Evolutionary conservation across 2,888 invertebrate species (phyloP).

Genomic region (Emmelina monodactyla): DNA sequence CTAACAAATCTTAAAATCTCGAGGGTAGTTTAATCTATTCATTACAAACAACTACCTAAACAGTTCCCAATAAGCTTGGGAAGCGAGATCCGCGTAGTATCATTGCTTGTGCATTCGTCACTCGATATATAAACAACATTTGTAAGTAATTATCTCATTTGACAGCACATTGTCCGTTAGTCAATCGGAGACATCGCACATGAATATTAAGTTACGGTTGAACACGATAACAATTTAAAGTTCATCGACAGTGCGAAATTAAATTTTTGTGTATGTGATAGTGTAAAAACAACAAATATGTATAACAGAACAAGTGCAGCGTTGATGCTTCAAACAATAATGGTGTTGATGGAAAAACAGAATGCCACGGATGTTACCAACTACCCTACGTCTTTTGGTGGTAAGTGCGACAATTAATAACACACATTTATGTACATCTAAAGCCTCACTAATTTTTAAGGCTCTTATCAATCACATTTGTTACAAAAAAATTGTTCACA

Average conservation of each 20-base stretch:
- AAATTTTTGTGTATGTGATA: constrained; percentile 4
- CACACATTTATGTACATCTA: too few species aligned
- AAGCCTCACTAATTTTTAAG: too few species aligned
- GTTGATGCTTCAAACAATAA: constrained; percentile 58
- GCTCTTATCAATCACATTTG: too few species aligned
- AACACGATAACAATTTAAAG: constrained; percentile 16
- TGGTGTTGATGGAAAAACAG: constrained; percentile 58
- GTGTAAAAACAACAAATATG: constrained; percentile 27
- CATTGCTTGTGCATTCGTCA: constrained; percentile 30
- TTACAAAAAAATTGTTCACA: too few species aligned
- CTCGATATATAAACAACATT: constrained; percentile 38
- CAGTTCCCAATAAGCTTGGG: too few species aligned
- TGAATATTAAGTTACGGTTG: constrained; percentile 22
- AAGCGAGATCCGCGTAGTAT: constrained; percentile 31
- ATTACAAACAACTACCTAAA: too few species aligned
- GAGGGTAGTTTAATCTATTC: too few species aligned
- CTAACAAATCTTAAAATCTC: too few species aligned
- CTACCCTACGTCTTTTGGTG: constrained; percentile 37
- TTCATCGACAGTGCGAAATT: background rate
- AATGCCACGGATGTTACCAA: constrained; percentile 48
- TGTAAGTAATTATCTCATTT: constrained; percentile 28
- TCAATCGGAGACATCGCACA: constrained; percentile 23
- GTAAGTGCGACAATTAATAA: too few species aligned
- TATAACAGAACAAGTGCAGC: constrained; percentile 56
- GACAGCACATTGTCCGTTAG: constrained; percentile 26